phyloP scores from a whole-genome alignment of 2,888 invertebrate genomes.

The Trissonchulus sp. region DNA sequence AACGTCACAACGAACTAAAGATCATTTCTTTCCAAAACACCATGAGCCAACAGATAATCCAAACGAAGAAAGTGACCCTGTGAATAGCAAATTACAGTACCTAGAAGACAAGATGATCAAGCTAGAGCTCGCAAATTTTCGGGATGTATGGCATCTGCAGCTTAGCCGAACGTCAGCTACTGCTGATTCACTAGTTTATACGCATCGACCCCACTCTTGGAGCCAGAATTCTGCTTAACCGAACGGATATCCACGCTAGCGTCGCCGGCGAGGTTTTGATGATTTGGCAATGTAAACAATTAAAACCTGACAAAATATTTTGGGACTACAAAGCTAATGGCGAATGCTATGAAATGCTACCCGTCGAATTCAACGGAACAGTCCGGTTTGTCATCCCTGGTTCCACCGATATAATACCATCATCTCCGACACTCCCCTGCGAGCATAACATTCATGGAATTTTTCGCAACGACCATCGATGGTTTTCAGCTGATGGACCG shows the following conservation, averaged over 20 bases:
- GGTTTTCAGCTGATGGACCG: no score
- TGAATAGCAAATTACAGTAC: slow-evolving; percentile 20
- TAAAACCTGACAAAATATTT: background rate
- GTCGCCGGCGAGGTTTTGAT: slow-evolving; percentile 24
- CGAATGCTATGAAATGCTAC: slow-evolving; percentile 23
- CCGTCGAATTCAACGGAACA: background rate
- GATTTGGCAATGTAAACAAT: slow-evolving; percentile 15
- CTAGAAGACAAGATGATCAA: background rate
- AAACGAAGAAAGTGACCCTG: slow-evolving; percentile 4
- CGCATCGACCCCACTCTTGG: slow-evolving; percentile 10
- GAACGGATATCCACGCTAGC: slow-evolving; percentile 19
- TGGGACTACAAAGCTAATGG: slow-evolving; percentile 21
- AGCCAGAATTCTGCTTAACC: background rate
- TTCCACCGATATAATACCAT: background rate
- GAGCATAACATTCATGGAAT: background rate
- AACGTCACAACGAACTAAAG: background rate
- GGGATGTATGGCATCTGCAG: slow-evolving; percentile 15
- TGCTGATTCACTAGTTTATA: slow-evolving; percentile 5
- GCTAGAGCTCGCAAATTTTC: background rate
- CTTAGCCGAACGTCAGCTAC: background rate
- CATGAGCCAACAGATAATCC: no score
- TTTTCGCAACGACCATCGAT: no score
- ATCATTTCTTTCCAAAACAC: no score
- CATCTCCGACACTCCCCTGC: background rate
- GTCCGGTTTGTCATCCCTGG: slow-evolving; percentile 14